These are phyloP conservation scores for Cheirogaleus medius DNA, from an alignment of 2,113 vertebrate genomes.

Conservation along the genomic window DNA sequence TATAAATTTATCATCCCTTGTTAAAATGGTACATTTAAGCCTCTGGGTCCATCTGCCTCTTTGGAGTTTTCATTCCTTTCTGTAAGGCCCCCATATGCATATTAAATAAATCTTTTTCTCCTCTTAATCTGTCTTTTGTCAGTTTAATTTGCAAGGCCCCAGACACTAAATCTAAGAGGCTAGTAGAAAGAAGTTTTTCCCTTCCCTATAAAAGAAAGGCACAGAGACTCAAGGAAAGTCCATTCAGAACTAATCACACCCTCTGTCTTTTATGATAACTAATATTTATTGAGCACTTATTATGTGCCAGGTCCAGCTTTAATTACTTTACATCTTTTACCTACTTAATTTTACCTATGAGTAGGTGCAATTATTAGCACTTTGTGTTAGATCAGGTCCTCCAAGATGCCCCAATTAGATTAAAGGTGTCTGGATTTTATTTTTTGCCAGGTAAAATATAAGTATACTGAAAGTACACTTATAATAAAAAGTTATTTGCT, in stretches of 20 bases:
- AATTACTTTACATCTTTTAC: neutral
- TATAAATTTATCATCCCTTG: neutral
- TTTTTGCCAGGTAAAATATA: neutral
- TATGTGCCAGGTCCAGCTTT: neutral
- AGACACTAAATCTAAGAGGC: neutral
- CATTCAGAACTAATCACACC: neutral
- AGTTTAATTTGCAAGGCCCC: neutral
- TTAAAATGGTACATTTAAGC: neutral
- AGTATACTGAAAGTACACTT: neutral
- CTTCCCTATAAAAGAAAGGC: neutral
- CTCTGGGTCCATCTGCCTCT: neutral
- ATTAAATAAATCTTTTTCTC: neutral
- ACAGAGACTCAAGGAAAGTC: neutral
- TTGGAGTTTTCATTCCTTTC: neutral
- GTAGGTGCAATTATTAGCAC: neutral
- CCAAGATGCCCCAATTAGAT: neutral
- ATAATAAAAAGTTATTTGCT: neutral
- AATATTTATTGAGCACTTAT: neutral
- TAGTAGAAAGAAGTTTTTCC: neutral
- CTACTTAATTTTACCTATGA: neutral
- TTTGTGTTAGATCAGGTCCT: neutral
- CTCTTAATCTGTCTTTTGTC: neutral
- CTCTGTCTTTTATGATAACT: neutral
- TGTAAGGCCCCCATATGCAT: neutral
- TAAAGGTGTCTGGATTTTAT: neutral